A percentile compares a stretch with the other conserved stretches of the same genome.
Evolutionary conservation across 2,797 vertebrate species (phyloP).

Genomic region (Sebastes kiyomatsui): DNA sequence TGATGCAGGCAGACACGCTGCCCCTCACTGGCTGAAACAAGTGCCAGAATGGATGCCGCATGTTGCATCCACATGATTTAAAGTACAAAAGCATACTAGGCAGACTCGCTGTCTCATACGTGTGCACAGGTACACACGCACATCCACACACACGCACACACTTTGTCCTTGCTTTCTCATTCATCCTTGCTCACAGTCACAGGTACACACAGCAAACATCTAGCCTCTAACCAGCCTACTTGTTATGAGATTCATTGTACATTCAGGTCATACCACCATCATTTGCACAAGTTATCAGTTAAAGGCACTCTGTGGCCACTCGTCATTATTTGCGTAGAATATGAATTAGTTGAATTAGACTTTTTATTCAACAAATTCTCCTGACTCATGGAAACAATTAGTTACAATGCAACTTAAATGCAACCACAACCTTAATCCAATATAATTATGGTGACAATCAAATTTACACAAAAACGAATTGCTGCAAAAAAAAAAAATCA

Average conservation of each 20-base stretch:
- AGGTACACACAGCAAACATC: slow-evolving; percentile 44
- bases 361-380: slow-evolving; percentile 10
- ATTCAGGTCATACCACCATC: not conserved
- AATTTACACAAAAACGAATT: slow-evolving; percentile 31
- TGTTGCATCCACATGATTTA: slow-evolving; percentile 87
- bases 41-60: slow-evolving; percentile 80
- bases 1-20: slow-evolving; percentile 72
- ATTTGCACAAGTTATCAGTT: not conserved
- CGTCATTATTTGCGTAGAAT: slow-evolving; percentile 22
- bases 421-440: slow-evolving; percentile 12
- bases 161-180: slow-evolving; percentile 76
- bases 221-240: slow-evolving; percentile 46
- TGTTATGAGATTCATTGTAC: slow-evolving; percentile 26
- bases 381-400: slow-evolving; percentile 1
- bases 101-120: slow-evolving; percentile 76
- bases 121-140: slow-evolving; percentile 67
- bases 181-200: slow-evolving; percentile 67
- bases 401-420: slow-evolving; percentile 1
- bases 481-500: slow-evolving; percentile 24
- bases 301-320: not conserved
- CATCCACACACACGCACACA: slow-evolving; percentile 48
- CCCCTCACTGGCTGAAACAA: slow-evolving; percentile 68
- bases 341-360: slow-evolving; percentile 27
- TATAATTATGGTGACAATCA: slow-evolving; percentile 26
- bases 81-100: slow-evolving; percentile 83